Evolutionary conservation across 2,888 invertebrate species (phyloP), one percentile per base, ranked within the genome.

Genomic region (Leucoptera coffeella): DNA sequence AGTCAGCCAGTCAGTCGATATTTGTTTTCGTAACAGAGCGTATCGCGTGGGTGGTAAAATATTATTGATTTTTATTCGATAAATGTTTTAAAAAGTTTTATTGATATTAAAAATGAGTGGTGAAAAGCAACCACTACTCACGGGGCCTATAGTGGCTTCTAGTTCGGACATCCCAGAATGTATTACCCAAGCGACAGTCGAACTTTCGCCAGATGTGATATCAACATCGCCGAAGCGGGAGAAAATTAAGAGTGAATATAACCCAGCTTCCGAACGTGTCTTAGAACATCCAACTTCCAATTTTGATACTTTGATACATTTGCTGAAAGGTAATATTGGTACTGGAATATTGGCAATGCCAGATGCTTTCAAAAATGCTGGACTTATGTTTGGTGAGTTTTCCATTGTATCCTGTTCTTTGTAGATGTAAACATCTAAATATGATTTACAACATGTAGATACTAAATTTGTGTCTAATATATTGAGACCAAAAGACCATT

Each of bases 331-430:
- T 14, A 83, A 82, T 40, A 75, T 80, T 35, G 95, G 95, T 5
- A 95, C 96, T 1, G 97, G 97, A 4, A 93, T 97, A 38, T 67
- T 97, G 37, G 96, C 97, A 5, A 91, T 99, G 88, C 96, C 97
- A 4, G 83, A 91, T 60, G 94, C 93, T 10, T 88, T 94, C 48
- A 82, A 85, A 51, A 88, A 94, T 65, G 84, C 93, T 29, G 95
- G 95, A 8, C 72, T 94, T 30, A 77, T 84, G 44, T 77, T 92
- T 32, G 93, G 94, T 47, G 46, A 43, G 61, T 48, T 17, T n/a
- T n/a, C n/a, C n/a, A n/a, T n/a, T n/a, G 30, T 23, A 17, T 27
- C 22, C 23, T 25, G 23, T 23, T 12, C 29, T 23, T 20, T 23
- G n/a, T n/a, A n/a, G n/a, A n/a, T n/a, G n/a, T n/a, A n/a, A n/a